Evolutionary conservation across 2,113 vertebrate genomes (phyloP).

Genomic region (Dicentrarchus labrax): DNA sequence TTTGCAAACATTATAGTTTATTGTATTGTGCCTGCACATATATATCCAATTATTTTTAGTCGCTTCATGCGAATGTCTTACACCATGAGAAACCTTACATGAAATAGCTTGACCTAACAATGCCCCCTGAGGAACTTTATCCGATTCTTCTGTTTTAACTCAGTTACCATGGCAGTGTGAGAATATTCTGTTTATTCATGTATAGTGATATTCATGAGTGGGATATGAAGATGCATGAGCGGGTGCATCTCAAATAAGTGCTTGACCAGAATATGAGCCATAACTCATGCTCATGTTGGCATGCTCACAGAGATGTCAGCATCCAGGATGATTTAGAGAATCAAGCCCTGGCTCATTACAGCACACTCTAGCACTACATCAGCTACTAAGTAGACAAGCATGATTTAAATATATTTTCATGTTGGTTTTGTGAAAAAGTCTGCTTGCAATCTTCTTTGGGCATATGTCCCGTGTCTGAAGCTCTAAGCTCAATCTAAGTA

Average conservation of each 20-base stretch:
- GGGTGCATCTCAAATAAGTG: conserved; percentile 10
- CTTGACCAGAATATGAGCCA: conserved; percentile 15
- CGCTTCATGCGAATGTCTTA: neutral
- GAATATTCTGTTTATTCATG: conserved; percentile 33
- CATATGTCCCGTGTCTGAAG: conserved; percentile 18
- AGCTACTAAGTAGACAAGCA: conserved; percentile 26
- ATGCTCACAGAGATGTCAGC: conserved; percentile 1
- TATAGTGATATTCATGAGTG: conserved; percentile 36
- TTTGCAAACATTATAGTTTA: conserved; percentile 1
- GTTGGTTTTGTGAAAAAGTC: conserved; percentile 3
- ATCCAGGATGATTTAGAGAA: conserved; percentile 20
- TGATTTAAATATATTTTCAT: conserved; percentile 12
- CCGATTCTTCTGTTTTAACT: conserved; percentile 16
- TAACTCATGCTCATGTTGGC: neutral
- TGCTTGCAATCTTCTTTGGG: neutral
- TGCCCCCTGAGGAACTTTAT: neutral
- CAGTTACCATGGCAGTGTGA: conserved; percentile 71
- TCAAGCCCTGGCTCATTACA: conserved; percentile 10
- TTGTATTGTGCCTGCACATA: neutral
- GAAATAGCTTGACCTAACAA: neutral
- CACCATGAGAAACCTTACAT: neutral
- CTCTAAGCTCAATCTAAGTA: neutral
- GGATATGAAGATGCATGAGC: conserved; percentile 28
- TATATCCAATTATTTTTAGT: neutral
- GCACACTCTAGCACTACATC: neutral